Percentiles rank a stretch among this genome's conserved stretches.
These are phyloP conservation scores for Metacarcinus magister DNA, from an alignment of 2,888 invertebrate genomes.

Conservation along the genomic window DNA sequence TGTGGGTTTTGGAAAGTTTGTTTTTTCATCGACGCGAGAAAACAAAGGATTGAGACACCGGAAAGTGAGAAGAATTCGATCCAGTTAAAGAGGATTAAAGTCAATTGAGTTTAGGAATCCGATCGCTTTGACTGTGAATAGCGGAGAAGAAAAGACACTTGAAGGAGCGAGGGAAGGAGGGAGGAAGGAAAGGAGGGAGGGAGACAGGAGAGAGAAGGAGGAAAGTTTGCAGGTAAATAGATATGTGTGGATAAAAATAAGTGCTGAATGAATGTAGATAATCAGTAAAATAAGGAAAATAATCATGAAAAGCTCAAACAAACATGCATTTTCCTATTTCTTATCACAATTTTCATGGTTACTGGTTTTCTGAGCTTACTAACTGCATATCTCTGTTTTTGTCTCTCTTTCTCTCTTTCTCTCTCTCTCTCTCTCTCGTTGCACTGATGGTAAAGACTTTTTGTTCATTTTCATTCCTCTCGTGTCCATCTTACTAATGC, in stretches of 20 bases:
- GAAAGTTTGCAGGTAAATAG: background rate
- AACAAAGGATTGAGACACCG: background rate
- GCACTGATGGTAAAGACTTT: too few species aligned
- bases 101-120: background rate
- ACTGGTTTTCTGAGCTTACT: background rate
- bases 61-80: slow-evolving; percentile 18
- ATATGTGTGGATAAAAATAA: background rate
- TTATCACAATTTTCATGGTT: background rate
- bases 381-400: too few species aligned
- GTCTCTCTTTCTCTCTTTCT: too few species aligned
- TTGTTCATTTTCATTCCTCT: too few species aligned
- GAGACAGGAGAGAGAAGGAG: background rate
- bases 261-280: background rate
- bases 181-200: background rate
- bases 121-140: background rate
- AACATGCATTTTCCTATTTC: background rate
- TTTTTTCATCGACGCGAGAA: background rate
- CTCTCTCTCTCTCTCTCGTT: too few species aligned
- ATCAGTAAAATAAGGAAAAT: background rate
- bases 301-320: background rate
- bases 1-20: background rate
- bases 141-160: background rate
- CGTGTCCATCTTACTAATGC: too few species aligned
- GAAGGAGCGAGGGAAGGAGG: background rate
- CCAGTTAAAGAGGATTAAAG: background rate